Conservation (phyloP, 2,888 invertebrate genomes). For the Noctua janthe region DNA sequence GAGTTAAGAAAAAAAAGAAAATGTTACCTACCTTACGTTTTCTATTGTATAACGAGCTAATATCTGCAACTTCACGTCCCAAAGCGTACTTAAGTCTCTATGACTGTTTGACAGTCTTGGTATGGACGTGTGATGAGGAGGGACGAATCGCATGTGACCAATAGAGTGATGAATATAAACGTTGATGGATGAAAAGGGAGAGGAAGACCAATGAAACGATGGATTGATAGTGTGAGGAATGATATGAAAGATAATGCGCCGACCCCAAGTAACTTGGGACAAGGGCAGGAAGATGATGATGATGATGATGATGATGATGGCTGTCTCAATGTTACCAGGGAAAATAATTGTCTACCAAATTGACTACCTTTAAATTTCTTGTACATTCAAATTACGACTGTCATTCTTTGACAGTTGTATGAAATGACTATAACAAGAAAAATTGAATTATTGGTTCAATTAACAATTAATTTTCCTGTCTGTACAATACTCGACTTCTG, state of each 20-base stretch:
- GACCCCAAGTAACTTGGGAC: too few species aligned
- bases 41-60: neutral
- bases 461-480: neutral
- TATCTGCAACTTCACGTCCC: neutral
- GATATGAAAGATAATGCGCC: too few species aligned
- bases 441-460: neutral
- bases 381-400: neutral
- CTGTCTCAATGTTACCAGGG: neutral
- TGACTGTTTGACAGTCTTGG: too few species aligned
- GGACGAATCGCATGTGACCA: too few species aligned
- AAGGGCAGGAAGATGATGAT: too few species aligned
- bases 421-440: neutral
- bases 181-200: too few species aligned
- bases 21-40: neutral
- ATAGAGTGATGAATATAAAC: too few species aligned
- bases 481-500: neutral
- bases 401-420: neutral
- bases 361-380: too few species aligned
- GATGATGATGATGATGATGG: too few species aligned
- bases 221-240: too few species aligned
- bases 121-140: too few species aligned
- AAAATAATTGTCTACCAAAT: neutral
- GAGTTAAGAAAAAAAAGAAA: slow-evolving; percentile 70
- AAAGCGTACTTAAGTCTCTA: slow-evolving; percentile 50
- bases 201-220: too few species aligned